phyloP scores from a whole-genome alignment of 2,888 invertebrate genomes.

The Apamea epomidion region DNA sequence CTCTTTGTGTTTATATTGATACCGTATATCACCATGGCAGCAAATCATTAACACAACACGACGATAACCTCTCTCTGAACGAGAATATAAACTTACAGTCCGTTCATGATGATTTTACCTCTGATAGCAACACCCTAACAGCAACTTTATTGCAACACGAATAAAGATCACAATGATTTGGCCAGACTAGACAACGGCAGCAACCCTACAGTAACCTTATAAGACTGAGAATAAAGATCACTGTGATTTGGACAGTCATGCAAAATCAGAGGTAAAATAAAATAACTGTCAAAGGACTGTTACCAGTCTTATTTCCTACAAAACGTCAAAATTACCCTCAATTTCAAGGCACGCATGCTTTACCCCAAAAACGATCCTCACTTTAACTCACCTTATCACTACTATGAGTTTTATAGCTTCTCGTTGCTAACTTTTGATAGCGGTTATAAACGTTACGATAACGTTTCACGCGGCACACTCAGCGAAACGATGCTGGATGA shows the following conservation, averaged over 20 bases:
- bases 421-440: conserved; percentile 77
- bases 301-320: background rate
- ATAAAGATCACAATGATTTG: background rate
- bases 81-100: background rate
- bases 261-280: background rate
- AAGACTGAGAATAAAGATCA: background rate
- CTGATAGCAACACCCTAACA: background rate
- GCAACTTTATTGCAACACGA: background rate
- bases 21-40: background rate
- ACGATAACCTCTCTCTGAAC: background rate
- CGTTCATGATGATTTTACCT: no score
- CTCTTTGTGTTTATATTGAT: background rate
- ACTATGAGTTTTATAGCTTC: conserved; percentile 69
- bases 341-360: conserved; percentile 54
- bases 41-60: background rate
- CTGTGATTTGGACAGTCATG: background rate
- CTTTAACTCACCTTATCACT: conserved; percentile 45
- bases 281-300: background rate
- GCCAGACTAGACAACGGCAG: background rate
- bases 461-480: conserved; percentile 68
- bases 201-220: background rate
- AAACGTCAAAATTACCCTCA: conserved; percentile 44
- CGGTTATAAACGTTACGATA: conserved; percentile 81
- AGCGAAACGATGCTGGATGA: conserved; percentile 64
- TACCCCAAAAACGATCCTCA: conserved; percentile 35